Evolutionary conservation across 2,797 vertebrate genomes (phyloP).

Genomic region (Lepus oiostolus): DNA sequence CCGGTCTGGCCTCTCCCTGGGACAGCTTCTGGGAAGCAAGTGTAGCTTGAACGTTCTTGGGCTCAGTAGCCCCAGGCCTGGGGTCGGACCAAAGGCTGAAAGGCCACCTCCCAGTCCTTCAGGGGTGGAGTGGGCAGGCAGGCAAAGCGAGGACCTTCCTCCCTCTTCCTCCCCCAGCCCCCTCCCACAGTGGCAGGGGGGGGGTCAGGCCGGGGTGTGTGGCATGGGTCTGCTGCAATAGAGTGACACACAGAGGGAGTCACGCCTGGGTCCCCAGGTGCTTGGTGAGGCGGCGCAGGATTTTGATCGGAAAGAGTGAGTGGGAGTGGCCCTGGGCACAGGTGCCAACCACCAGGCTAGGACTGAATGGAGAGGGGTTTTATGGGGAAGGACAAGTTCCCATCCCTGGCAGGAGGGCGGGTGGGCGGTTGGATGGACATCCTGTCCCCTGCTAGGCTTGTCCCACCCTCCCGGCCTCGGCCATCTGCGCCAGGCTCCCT

Average conservation of each 20-base stretch:
- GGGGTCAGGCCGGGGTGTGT: not conserved
- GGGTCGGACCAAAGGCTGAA: not conserved
- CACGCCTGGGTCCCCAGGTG: not conserved
- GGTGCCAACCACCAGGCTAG: not conserved
- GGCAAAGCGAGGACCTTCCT: too few relatives aligned
- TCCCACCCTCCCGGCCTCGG: not conserved
- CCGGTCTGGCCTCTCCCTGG: not conserved
- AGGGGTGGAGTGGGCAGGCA: not conserved
- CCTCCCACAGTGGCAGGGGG: too few relatives aligned
- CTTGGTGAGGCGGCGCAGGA: not conserved
- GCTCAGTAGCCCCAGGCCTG: not conserved
- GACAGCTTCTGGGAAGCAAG: accelerated
- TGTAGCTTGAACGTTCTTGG: not conserved
- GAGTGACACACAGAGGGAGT: accelerated
- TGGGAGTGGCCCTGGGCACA: not conserved
- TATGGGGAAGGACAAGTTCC: not conserved
- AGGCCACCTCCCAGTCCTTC: not conserved
- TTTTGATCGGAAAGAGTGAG: not conserved
- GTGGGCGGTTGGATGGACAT: too few relatives aligned
- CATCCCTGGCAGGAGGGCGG: not conserved
- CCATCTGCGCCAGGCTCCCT: not conserved
- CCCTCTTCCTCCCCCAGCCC: too few relatives aligned
- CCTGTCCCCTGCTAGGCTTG: not conserved
- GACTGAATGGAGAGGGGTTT: not conserved
- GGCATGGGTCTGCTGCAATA: too few relatives aligned